Conservation (phyloP, 2,888 invertebrate genomes). For the Euzetes globulus region DNA sequence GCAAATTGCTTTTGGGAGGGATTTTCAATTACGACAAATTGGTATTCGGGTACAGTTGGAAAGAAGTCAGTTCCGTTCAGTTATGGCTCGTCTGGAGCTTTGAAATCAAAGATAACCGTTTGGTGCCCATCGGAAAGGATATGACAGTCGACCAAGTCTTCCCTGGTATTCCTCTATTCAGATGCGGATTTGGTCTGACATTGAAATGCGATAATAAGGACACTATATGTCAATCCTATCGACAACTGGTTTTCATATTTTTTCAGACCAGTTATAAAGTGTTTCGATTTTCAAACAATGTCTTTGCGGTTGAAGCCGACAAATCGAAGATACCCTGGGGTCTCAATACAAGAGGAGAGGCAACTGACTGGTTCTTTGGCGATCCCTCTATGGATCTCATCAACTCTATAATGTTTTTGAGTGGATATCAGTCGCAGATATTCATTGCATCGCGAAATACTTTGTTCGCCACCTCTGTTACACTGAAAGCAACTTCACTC, state of each 20-base stretch:
- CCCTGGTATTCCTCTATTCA: background rate
- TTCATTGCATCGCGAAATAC: background rate
- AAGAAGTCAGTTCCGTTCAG: background rate
- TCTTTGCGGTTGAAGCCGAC: background rate
- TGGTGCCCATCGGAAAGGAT: background rate
- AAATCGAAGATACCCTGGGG: background rate
- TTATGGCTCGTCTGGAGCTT: background rate
- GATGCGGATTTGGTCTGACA: background rate
- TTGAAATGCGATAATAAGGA: background rate
- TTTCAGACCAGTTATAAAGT: conserved; percentile 6
- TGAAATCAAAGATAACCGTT: background rate
- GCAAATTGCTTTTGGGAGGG: background rate
- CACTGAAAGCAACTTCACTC: background rate
- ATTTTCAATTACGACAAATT: conserved; percentile 11
- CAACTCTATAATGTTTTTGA: background rate
- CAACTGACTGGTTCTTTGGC: background rate
- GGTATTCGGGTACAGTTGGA: conserved; percentile 1
- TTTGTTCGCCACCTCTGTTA: background rate
- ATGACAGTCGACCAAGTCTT: background rate
- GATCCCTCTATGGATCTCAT: background rate
- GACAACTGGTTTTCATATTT: conserved; percentile 4
- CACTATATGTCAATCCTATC: background rate
- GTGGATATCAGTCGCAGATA: background rate
- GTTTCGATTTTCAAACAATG: background rate
- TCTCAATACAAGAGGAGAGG: background rate